A percentile compares a stretch with the other conserved stretches of the same genome.
phyloP scores from a whole-genome alignment of 2,888 invertebrate genomes.

The Gandaritis pyraliata region DNA sequence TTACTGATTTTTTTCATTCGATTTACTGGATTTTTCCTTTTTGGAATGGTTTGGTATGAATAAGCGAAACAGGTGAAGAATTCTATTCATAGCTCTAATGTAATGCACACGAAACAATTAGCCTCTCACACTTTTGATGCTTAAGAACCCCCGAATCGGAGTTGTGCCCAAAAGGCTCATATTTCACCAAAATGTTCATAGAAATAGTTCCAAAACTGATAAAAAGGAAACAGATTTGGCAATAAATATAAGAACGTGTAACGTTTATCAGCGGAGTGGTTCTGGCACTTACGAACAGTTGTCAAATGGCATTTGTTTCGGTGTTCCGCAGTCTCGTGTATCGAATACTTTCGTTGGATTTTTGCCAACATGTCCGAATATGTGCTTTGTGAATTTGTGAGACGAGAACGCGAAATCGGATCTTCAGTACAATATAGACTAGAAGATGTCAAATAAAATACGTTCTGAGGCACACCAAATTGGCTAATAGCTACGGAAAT shows the following conservation, averaged over 20 bases:
- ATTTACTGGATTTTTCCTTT: too few relatives aligned
- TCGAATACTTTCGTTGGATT: constrained; percentile 34
- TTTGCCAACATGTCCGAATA: constrained; percentile 35
- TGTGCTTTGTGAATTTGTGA: constrained; percentile 11
- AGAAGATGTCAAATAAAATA: too few relatives aligned
- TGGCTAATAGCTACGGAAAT: too few relatives aligned
- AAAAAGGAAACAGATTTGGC: constrained; percentile 3
- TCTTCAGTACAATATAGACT: not conserved
- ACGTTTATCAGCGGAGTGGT: constrained; percentile 32
- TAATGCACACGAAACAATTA: too few relatives aligned
- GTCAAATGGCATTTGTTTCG: constrained; percentile 39
- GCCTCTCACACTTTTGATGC: too few relatives aligned
- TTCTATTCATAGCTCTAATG: too few relatives aligned
- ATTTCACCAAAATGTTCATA: not conserved
- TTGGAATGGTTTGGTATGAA: too few relatives aligned
- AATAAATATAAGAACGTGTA: constrained; percentile 21
- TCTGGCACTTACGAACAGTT: constrained; percentile 32
- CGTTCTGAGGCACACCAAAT: too few relatives aligned
- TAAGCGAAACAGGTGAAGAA: too few relatives aligned
- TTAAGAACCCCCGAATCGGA: too few relatives aligned
- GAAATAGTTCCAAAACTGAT: constrained; percentile 8
- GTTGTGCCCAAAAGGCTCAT: too few relatives aligned
- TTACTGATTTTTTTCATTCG: too few relatives aligned
- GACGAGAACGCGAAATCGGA: not conserved
- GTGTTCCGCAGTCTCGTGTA: constrained; percentile 30